Base-by-base conservation (phyloP, 2,888 invertebrate species). In the Eueremaeus valkanovi region DNA sequence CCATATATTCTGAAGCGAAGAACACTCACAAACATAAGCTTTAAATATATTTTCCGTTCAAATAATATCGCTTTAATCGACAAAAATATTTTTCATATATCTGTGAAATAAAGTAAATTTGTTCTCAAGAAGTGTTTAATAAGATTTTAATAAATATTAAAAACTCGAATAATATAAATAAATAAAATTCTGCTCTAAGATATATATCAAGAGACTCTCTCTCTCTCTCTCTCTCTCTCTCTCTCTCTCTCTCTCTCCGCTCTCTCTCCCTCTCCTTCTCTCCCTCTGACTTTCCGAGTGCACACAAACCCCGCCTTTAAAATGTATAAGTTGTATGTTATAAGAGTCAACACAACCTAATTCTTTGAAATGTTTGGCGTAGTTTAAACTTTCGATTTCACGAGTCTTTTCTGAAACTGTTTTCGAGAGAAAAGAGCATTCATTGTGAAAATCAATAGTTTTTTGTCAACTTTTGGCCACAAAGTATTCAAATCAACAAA, bases 281-380 rank as follows among this genome's bases (percentile, higher is more conserved):
- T 55, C 45, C 45, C 55, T 24, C 29, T 55, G 21, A 9, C 24
- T n/a, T n/a, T n/a, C n/a, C n/a, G n/a, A n/a, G n/a, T n/a, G n/a
- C 24, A 45, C 1, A n/a, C 29, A 45, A 45, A 70, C 29, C 70
- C 40, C 70, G 70, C 70, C 70, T 45, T 45, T 45, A 70, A n/a
- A 36, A 61, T 36, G 36, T 36, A 66, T 66, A n/a, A 18, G n/a
- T 18, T 58, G 24, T 33, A 16, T 66, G 36, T 3, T 66, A 66
- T 66, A 66, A 66, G 66, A 70, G 27, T 70, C 5, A 70, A 27
- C 16, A 45, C 70, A 70, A 70, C 70, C 70, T 70, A 70, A 70
- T 70, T 70, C 29, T 70, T 21, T 1, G 29, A n/a, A 18, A 45
- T 24, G 33, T 70, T 45, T 70, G 18, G n/a, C n/a, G n/a, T 70